These are phyloP conservation scores for Gorsachius goisagi DNA, from an alignment of 2,113 vertebrate species.

Conservation along the genomic window DNA sequence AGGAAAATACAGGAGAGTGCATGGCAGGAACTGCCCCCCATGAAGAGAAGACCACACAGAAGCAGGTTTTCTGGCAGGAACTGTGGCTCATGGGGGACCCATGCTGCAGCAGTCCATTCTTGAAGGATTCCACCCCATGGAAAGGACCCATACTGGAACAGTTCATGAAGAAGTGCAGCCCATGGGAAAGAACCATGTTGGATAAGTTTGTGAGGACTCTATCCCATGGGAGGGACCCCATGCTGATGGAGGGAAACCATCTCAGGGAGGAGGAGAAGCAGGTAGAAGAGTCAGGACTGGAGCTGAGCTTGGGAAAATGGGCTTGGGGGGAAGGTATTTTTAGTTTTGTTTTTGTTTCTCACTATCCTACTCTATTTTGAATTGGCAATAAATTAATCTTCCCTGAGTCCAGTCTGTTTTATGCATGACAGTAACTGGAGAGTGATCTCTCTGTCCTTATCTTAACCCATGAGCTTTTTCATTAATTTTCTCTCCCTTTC, in stretches of 20 bases:
- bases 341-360: neutral
- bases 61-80: neutral
- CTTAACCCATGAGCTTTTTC: neutral
- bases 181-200: neutral
- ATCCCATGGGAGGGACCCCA: neutral
- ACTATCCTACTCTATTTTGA: neutral
- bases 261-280: neutral
- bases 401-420: neutral
- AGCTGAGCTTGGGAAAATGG: too few relatives aligned
- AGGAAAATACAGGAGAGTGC: neutral
- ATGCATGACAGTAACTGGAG: neutral
- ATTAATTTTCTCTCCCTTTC: neutral
- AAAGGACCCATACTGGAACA: neutral
- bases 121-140: neutral
- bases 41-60: neutral
- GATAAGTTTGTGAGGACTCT: neutral
- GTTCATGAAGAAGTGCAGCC: neutral
- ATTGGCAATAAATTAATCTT: neutral
- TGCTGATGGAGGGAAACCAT: neutral
- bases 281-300: neutral
- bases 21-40: accelerated
- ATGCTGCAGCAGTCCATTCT: neutral
- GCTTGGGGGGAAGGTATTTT: neutral
- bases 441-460: neutral
- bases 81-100: too few relatives aligned